Base-by-base conservation (phyloP, 2,797 vertebrate species). In the Leuciscus waleckii region DNA sequence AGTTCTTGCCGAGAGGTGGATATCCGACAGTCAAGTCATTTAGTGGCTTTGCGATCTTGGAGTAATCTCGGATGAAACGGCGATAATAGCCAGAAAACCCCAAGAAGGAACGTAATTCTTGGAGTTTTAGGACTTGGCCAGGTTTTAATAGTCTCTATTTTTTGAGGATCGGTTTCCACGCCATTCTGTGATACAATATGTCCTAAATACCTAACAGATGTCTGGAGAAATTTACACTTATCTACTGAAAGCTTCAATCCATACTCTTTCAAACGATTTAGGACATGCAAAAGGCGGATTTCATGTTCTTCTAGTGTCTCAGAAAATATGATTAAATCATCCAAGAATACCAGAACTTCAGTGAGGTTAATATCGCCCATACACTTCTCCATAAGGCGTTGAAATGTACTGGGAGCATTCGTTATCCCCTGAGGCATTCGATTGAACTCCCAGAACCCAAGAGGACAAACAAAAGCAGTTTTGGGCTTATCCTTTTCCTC, bases 231-330 rank as follows among this genome's bases (percentile, higher is more conserved):
- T 5, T 21, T 19, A 39, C 76, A 78, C 9, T 58, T 78, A 17
- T 35, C 26, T 13, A 41, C 23, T n/a, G 74, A 70, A 41, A 56
- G 80, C 17, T 70, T 82, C 29, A 69, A 11, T 19, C 41, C 63
- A 37, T 82, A 39, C 19, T 82, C 49, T 71, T 43, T 82, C n/a
- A 82, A 16, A 5, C 21, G 74, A 8, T 71, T 26, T 16, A 87
- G 75, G 35, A 87, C 81, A 9, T 79, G 61, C 23, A 71, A 3
- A 19, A 87, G 70, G 37, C 86, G 41, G 9, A 8, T 23, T 29
- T 87, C 71, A 26, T 85, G 82, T 54, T 87, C 77, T n/a, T 87
- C 79, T 35, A 85, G 21, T 4, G 76, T 61, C 68, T 51, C 10
- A 83, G 32, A 56, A 3, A 56, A 56, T 23, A 56, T 21, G 1